phyloP scores from a whole-genome alignment of 2,888 invertebrate species.

The Papilio demoleus region DNA sequence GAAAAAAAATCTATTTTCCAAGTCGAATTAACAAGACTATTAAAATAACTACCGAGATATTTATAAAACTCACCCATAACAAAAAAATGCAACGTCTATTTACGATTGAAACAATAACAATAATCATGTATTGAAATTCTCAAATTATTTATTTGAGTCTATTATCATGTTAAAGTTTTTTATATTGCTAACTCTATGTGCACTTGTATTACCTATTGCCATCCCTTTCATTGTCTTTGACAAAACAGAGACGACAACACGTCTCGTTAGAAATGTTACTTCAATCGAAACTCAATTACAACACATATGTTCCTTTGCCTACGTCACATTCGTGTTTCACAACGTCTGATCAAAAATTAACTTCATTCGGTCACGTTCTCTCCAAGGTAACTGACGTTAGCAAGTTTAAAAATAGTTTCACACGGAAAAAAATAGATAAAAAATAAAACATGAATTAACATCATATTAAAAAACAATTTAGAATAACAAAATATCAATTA shows the following conservation, averaged over 20 bases:
- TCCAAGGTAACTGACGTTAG: conserved; percentile 5
- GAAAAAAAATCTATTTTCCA: conserved; percentile 1
- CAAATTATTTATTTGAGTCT: not conserved
- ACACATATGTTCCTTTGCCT: not conserved
- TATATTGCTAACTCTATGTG: no score
- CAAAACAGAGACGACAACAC: not conserved
- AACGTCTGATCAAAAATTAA: conserved; percentile 1
- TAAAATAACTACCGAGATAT: not conserved
- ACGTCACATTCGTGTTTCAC: conserved; percentile 3
- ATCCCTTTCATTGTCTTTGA: not conserved
- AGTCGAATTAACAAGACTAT: not conserved
- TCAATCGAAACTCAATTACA: not conserved
- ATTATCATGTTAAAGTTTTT: not conserved
- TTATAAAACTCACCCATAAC: not conserved
- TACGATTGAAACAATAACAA: not conserved
- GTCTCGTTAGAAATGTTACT: not conserved
- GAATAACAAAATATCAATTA: conserved; percentile 2
- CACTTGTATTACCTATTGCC: no score
- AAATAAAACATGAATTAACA: conserved; percentile 20
- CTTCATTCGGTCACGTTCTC: conserved; percentile 16
- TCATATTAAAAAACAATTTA: conserved; percentile 1
- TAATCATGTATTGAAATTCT: not conserved
- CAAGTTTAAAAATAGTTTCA: conserved; percentile 9
- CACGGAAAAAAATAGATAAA: not conserved
- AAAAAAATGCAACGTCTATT: not conserved